Conservation (phyloP, 2,113 vertebrate genomes). For the Athene cunicularia region DNA sequence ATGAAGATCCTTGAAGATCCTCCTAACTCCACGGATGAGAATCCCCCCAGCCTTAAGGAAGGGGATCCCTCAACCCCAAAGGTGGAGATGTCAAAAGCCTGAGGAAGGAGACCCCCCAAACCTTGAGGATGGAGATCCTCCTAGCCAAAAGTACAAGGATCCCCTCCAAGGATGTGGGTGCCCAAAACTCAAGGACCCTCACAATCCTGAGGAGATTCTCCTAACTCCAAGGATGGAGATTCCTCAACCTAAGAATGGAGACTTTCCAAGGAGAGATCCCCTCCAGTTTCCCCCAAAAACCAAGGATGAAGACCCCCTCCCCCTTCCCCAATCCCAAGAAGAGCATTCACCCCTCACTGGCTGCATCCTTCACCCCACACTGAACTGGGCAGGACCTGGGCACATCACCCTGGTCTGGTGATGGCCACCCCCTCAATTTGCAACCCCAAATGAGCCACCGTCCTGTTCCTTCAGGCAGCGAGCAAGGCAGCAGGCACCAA, state of each 20-base stretch:
- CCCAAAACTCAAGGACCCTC: background rate
- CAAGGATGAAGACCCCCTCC: background rate
- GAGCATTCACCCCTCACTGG: too few relatives aligned
- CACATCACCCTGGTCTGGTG: fast-evolving
- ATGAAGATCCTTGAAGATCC: background rate
- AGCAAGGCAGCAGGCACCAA: fast-evolving
- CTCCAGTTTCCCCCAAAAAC: background rate
- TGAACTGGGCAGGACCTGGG: fast-evolving
- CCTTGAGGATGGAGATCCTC: background rate
- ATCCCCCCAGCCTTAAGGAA: background rate
- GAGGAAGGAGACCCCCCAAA: too few relatives aligned
- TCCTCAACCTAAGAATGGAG: background rate
- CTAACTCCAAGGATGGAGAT: too few relatives aligned
- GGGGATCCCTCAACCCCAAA: background rate
- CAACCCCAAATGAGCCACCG: background rate
- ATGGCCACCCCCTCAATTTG: fast-evolving
- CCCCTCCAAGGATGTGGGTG: too few relatives aligned
- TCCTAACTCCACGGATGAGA: background rate
- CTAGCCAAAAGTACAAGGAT: background rate
- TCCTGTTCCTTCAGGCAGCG: fast-evolving
- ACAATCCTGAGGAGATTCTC: background rate
- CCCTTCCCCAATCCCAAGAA: background rate
- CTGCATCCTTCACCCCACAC: background rate
- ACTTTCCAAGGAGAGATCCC: background rate
- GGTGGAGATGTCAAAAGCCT: background rate